These are phyloP conservation scores for Steinernema hermaphroditum DNA, from an alignment of 2,888 invertebrate genomes.

Conservation along the genomic window DNA sequence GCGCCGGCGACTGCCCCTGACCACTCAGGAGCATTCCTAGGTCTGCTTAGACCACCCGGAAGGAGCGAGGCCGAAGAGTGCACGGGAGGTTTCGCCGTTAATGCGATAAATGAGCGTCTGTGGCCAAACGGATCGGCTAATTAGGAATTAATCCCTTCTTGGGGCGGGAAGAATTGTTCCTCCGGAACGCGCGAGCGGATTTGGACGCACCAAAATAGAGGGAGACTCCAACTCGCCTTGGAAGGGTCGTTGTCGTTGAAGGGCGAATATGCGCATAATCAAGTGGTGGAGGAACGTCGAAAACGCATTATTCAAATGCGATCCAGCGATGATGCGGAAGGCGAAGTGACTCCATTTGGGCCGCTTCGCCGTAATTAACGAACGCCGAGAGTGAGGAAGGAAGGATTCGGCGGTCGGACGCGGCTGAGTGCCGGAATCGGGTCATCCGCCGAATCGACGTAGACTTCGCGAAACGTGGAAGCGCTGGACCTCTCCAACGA, in stretches of 20 bases:
- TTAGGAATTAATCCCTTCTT: background rate
- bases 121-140: background rate
- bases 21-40: too few relatives aligned
- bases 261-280: constrained; percentile 25
- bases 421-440: too few relatives aligned
- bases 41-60: too few relatives aligned
- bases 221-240: background rate
- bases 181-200: background rate
- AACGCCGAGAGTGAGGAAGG: background rate
- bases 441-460: too few relatives aligned
- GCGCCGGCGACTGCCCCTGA: background rate
- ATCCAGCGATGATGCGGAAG: constrained; percentile 14
- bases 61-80: too few relatives aligned
- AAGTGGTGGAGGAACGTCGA: constrained; percentile 17
- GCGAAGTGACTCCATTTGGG: constrained; percentile 17
- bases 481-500: too few relatives aligned
- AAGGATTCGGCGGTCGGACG: too few relatives aligned
- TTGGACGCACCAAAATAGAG: background rate
- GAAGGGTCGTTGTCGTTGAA: constrained; percentile 11
- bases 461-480: too few relatives aligned
- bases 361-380: background rate
- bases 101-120: background rate
- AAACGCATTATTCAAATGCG: constrained; percentile 26
- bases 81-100: background rate
- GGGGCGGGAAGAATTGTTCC: background rate